Conservation (phyloP, 2,797 vertebrate genomes). For the Pempheris klunzingeri region DNA sequence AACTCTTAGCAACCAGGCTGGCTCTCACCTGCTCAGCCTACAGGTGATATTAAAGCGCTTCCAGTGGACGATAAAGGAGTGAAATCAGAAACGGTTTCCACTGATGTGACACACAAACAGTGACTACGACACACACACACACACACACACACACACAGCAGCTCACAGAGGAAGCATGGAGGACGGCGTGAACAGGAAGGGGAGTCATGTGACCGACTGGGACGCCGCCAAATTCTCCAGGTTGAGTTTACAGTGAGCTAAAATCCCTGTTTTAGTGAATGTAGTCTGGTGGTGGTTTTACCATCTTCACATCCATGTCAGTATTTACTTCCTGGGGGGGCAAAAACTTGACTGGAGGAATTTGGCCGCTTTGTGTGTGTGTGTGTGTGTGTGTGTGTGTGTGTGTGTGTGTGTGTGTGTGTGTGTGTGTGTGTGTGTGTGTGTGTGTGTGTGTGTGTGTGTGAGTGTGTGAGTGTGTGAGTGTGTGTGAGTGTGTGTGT, state of each 20-base stretch:
- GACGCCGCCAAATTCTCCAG: conserved; percentile 13
- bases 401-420: neutral
- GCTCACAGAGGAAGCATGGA: conserved; percentile 6
- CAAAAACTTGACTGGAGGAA: neutral
- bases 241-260: neutral
- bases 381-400: neutral
- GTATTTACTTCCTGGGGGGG: too few species aligned
- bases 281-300: too few species aligned
- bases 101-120: neutral
- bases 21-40: too few species aligned
- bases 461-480: neutral
- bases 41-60: too few species aligned
- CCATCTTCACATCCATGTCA: too few species aligned
- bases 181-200: conserved; percentile 15
- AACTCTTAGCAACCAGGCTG: too few species aligned
- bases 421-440: too few species aligned
- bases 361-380: neutral
- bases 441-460: conserved; percentile 1
- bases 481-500: conserved; percentile 6
- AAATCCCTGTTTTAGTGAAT: too few species aligned
- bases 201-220: conserved; percentile 26
- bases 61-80: too few species aligned
- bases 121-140: neutral
- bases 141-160: conserved; percentile 14
- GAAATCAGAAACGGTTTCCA: neutral